phyloP scores from a whole-genome alignment of 2,888 invertebrate species.

The Lepidochrysops patricia region DNA sequence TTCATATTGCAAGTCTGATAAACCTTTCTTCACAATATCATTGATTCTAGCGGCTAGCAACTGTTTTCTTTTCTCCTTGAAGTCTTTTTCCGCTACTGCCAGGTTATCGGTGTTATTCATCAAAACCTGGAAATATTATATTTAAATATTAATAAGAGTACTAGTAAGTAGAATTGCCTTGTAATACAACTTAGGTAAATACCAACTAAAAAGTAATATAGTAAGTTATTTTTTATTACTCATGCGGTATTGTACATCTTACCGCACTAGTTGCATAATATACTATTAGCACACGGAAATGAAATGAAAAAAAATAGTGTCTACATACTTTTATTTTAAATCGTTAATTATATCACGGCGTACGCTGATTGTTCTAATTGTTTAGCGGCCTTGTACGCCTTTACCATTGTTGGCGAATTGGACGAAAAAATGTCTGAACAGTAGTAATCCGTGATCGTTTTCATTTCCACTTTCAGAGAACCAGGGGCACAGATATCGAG shows the following conservation, averaged over 20 bases:
- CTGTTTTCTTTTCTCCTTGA: conserved; percentile 42
- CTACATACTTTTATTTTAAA: neutral
- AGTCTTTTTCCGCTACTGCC: conserved; percentile 52
- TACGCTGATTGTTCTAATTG: conserved; percentile 34
- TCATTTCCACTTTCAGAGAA: conserved; percentile 40
- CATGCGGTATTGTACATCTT: too few relatives aligned
- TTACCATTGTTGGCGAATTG: conserved; percentile 57
- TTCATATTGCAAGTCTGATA: conserved; percentile 53
- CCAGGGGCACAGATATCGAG: neutral
- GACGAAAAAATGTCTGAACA: conserved; percentile 54
- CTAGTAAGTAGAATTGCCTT: too few relatives aligned
- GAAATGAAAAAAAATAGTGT: neutral
- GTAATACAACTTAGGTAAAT: too few relatives aligned
- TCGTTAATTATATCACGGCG: conserved; percentile 17
- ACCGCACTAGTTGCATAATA: too few relatives aligned
- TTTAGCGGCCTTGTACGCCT: conserved; percentile 42
- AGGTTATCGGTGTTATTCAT: conserved; percentile 55
- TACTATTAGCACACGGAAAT: neutral
- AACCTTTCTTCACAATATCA: conserved; percentile 48
- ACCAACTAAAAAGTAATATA: conserved; percentile 45
- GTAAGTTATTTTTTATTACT: too few relatives aligned
- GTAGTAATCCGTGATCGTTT: conserved; percentile 46
- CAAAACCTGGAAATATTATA: neutral
- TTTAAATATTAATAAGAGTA: too few relatives aligned
- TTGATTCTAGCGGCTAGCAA: conserved; percentile 53